Base-by-base conservation (phyloP, 2,888 invertebrate species). In the Hydraecia micacea region DNA sequence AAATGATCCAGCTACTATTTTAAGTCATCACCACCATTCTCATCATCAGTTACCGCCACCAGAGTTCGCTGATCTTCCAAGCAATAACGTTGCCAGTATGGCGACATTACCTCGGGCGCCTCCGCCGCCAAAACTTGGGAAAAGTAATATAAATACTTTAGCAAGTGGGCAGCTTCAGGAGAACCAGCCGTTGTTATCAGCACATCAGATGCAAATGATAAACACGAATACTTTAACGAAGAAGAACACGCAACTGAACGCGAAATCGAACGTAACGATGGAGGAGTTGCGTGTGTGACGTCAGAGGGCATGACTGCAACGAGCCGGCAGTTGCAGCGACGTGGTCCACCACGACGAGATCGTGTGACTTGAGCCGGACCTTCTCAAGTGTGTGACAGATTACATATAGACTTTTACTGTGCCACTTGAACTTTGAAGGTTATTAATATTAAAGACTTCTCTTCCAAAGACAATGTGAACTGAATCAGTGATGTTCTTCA, bases 261-360 rank as follows among this genome's bases (percentile, higher is more conserved):
- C 97, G 42, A 97, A 97, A 89, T 97, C 97, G 76, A 96, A 96
- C 73, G 95, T 97, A 84, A 97, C 97, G 88, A 98, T 98, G 98
- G 98, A 98, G 96, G 98, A 98, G 95, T 92, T 98, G 96, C 96
- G 98, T 81, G 98, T 98, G 98, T 98, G 98, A 98, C 98, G 97
- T 93, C 97, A 97, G 95, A 93, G 97, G 89, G 97, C 97, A 93
- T 97, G 97, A 97, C 97, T 97, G 96, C 97, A 96, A 90, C 96
- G 97, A 60, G 93, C 97, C 94, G 97, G 96, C 93, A 97, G 97
- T 93, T 97, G 97, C 96, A 95, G 97, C 88, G 97, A 97, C 91
- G 93, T 96, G 89, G 95, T 92, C 75, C 96, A 96, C 81, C 96
- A 96, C 88, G 97, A 97, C 90, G 97, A 97, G 93, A 95, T 97